Base-by-base conservation (phyloP, 2,797 vertebrate species). In the Calcarius lapponicus region DNA sequence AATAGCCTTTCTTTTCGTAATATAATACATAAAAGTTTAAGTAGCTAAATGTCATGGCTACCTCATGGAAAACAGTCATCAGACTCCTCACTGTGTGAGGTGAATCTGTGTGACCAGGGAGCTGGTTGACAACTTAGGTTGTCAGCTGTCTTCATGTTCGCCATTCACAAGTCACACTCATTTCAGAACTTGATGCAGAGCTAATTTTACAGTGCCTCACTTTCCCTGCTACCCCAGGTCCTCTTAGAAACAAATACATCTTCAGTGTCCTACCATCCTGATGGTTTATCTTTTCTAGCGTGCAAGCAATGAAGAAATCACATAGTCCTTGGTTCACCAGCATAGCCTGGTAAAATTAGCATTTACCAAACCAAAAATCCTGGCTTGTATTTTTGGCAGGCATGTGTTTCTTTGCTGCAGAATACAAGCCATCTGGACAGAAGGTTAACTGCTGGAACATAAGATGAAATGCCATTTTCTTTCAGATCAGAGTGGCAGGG, bases 51-150 rank as follows among this genome's bases (percentile, higher is more conserved):
- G 10, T 70, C 19, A 22, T 31, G 38, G 31, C 7, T 72, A 8
- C n/a, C 24, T 65, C 9, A 12, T 65, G 32, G 34, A 78, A 76
- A 90, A 25, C 14, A 32, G 13, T 32, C 7, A 32, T 74, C 26
- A 66, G 18, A 8, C 5, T 25, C 13, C 6, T 76, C 22, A 21
- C 1, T 32, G 26, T 22, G 29, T 48, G 40, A 62, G 47, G 14
- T 76, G 19, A 69, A 56, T 54, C 34, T 91, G 4, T 51, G 25
- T 71, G 65, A 61, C 54, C n/a, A 70, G 18, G 34, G 54, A 34
- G 18, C 11, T 66, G 12, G 5, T 56, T 73, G 43, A 45, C 20
- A 25, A 20, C 21, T 51, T 66, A 18, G 0, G 0, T 31, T 40
- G 32, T n/a, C 31, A 43, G 0, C 32, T 47, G 1, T 38, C 22